These are phyloP conservation scores for Lycaon pictus DNA, from an alignment of 2,113 vertebrate genomes.

Conservation along the genomic window DNA sequence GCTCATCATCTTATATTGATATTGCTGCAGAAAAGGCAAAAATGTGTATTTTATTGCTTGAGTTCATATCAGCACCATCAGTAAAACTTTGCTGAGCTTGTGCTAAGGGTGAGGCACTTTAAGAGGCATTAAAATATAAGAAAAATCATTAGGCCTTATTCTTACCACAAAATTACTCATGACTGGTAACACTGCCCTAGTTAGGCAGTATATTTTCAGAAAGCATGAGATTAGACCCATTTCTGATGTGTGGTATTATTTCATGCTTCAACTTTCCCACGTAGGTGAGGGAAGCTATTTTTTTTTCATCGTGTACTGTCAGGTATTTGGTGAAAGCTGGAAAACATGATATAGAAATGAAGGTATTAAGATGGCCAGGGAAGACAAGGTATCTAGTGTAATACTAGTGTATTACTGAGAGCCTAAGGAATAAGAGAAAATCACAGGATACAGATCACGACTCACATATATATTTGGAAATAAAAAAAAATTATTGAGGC, in stretches of 20 bases:
- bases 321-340: background rate
- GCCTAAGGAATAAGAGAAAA: background rate
- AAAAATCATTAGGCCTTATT: background rate
- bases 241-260: background rate
- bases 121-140: background rate
- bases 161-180: no score
- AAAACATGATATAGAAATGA: background rate
- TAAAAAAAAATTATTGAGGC: background rate
- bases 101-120: background rate
- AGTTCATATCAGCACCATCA: background rate
- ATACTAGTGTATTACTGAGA: background rate
- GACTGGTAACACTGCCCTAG: background rate
- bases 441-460: background rate
- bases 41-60: background rate
- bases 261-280: background rate
- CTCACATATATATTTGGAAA: background rate
- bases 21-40: background rate
- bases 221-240: background rate
- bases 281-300: background rate
- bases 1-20: background rate
- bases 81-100: background rate
- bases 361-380: background rate
- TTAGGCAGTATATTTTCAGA: background rate
- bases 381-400: background rate
- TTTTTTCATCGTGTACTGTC: background rate